Evolutionary conservation across 2,113 vertebrate species (phyloP).

Genomic region (Fregata magnificens): DNA sequence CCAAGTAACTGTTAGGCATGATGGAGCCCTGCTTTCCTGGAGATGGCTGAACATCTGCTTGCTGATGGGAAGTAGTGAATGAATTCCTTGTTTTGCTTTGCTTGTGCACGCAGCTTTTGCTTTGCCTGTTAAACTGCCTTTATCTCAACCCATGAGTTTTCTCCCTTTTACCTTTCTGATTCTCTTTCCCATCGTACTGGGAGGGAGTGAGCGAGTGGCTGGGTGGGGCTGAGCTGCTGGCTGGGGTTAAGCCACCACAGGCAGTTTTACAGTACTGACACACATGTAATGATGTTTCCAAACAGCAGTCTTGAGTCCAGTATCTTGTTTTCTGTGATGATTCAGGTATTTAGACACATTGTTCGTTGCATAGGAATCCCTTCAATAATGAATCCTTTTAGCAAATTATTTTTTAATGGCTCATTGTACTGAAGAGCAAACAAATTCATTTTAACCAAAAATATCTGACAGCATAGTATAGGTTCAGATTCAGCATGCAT

Average conservation of each 20-base stretch:
- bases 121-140: neutral
- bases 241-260: neutral
- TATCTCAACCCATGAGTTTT: neutral
- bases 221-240: neutral
- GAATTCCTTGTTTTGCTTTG: neutral
- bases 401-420: slow-evolving; percentile 17
- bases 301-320: neutral
- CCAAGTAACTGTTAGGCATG: rapidly evolving
- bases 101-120: neutral
- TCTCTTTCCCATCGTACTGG: neutral
- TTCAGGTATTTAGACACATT: neutral
- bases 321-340: neutral
- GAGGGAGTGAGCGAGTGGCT: neutral
- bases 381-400: neutral
- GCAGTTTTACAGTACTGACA: neutral
- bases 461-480: neutral
- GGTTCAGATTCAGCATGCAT: neutral
- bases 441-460: slow-evolving; percentile 38
- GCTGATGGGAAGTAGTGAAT: neutral
- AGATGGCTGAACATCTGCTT: neutral
- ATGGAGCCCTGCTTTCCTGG: neutral
- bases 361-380: neutral
- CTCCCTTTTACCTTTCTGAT: neutral
- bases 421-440: slow-evolving; percentile 21
- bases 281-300: neutral